Evolutionary conservation across 2,888 invertebrate genomes (phyloP), one percentile per base, ranked within the genome.

Genomic region (Caradrina clavipalpis): DNA sequence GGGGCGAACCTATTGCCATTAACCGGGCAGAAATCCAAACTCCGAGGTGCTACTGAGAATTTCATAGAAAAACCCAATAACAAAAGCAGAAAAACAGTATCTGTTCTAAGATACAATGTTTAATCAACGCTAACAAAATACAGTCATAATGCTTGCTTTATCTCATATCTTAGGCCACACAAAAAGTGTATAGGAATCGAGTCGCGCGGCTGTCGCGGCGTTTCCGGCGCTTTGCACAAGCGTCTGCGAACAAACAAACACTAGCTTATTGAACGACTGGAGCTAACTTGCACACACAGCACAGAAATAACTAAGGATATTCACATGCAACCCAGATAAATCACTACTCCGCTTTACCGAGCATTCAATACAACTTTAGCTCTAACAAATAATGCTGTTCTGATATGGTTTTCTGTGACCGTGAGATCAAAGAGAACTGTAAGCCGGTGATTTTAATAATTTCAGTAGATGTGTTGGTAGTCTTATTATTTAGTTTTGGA

Each of bases 181-280:
- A 60, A 35, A 53, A 56, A 59, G 51, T 65, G 58, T 65, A 61
- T 47, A 71, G 79, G 62, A 76, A 84, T 79, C 60, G 69, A 71
- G 82, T 63, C 42, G 56, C 69, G 67, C 56, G 62, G 26, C 65
- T 72, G 81, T 73, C 82, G 73, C 56, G 68, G 74, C 61, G 67
- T 73, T 75, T 82, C 82, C 82, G 80, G 69, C 74, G 85, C 82
- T 82, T 73, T 77, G 54, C 69, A 74, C 64, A 70, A 66, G 72
- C 82, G 77, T 70, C 67, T 69, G 68, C 60, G 68, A 51, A 55
- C 73, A 76, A 84, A 82, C 85, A 82, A 73, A 79, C 70, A 77
- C 63, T 21, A 53, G 68, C 72, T 82, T 77, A 82, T 69, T 84
- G 84, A 82, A 80, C 70, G 59, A 69, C 62, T 67, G 73, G 45